Percentiles rank a stretch among this genome's conserved stretches.
Conservation (phyloP, 2,888 invertebrate species). For the Napeogenes sylphis region DNA sequence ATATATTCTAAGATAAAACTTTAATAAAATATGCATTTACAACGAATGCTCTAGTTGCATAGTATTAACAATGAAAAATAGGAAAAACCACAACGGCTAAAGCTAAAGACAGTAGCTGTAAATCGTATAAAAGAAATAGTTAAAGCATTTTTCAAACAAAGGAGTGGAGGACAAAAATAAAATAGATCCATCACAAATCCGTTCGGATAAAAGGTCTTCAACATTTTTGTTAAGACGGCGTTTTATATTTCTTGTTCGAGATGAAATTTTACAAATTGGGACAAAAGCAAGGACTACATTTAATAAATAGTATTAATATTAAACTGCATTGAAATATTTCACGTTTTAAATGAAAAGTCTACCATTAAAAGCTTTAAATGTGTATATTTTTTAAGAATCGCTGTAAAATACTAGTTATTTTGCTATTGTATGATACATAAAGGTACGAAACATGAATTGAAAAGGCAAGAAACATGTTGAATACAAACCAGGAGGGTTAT, state of each 20-base stretch:
- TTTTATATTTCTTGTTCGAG: slow-evolving; percentile 3
- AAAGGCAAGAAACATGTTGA: slow-evolving; percentile 6
- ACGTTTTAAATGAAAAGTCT: no score
- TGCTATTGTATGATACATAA: neutral
- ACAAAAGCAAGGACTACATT: neutral
- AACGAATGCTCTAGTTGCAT: neutral
- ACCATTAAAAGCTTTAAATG: no score
- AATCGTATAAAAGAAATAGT: slow-evolving; percentile 11
- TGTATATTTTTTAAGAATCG: no score
- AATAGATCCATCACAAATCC: slow-evolving; percentile 10
- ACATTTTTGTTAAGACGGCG: slow-evolving; percentile 6
- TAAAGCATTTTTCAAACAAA: slow-evolving; percentile 16
- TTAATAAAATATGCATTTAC: neutral
- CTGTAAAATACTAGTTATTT: no score
- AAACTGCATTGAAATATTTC: neutral
- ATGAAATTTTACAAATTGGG: slow-evolving; percentile 2
- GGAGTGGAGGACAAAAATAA: slow-evolving; percentile 13
- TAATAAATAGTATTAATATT: neutral
- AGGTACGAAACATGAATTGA: neutral
- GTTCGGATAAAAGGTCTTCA: slow-evolving; percentile 7
- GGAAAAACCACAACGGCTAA: neutral
- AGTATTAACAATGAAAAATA: slow-evolving; percentile 1
- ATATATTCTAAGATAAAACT: no score
- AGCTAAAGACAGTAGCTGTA: slow-evolving; percentile 8
- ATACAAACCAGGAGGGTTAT: slow-evolving; percentile 12